Base-by-base conservation (phyloP, 2,797 vertebrate genomes). In the Oryzias sinensis region DNA sequence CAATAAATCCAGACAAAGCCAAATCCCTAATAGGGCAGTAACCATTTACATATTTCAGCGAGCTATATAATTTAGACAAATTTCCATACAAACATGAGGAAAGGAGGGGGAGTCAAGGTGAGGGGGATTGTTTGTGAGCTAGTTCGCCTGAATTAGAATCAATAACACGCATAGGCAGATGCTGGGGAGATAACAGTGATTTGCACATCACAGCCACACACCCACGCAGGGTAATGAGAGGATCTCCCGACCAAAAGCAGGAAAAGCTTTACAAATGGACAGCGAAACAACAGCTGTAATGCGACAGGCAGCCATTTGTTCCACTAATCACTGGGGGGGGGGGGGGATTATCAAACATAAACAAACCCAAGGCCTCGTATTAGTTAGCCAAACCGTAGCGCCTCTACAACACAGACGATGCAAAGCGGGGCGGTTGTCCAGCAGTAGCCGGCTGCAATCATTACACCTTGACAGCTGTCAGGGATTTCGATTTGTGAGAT, bases 271-370 rank as follows among this genome's bases (percentile, higher is more conserved):
- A 72, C 52, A 79, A 84, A 85, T 75, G 72, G 69, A 55, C 59
- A 16, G 55, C 66, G 74, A 77, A 84, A 86, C 79, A 82, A 80
- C 78, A 83, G 73, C 73, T 81, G 70, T 80, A 76, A 81, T 67
- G 71, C 51, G 70, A 68, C 74, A 68, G 63, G 76, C 85, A 84
- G 74, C 81, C 83, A 84, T 85, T 89, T 88, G 74, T 87, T 82
- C 67, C 78, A 71, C 85, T 85, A 82, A 87, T 87, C 77, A 67
- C 55, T 48, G 60, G 66, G 68, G 33, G 11, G 33, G 20, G 20
- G 20, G 9, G 33, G 48, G 76, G 75, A 80, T 79, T 86, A 74
- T 84, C 64, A 68, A 52, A 80, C 55, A 43, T 54, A 63, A 69
- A 76, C 73, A 74, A 80, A 37, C 33, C 77, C 64, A 76, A 63